Evolutionary conservation across 1,140 invertebrate species (phyloP), one percentile per base, ranked within the genome.

Genomic region (Cydia fagiglandana): DNA sequence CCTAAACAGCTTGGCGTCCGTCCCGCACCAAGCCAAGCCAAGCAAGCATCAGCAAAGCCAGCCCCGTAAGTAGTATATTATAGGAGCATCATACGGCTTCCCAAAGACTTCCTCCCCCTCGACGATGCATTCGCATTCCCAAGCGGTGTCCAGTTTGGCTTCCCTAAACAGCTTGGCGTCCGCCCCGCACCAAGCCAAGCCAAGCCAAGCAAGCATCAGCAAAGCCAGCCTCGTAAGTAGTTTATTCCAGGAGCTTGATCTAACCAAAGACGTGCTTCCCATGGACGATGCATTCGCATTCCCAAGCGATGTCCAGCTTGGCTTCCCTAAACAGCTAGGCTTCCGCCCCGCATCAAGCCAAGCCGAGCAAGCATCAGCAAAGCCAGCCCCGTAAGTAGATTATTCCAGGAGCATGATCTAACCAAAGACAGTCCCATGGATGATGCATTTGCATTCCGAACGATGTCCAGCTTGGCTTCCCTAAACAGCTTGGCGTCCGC

Each of bases 51-150:
- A 81, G 38, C 79, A 80, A 9, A 78, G 79, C 34, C 10, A 73
- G 38, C 81, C 79, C 7, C 79, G 82, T 12, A 83, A 87, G 15
- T 84, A n/a, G 15, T 4, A 13, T 47, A 13, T 47, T 47, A 6
- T 13, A 12, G 84, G n/a, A 86, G 88, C 91, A 79, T 89, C 86
- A n/a, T 93, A 93, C 77, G 91, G 90, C 5, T 88, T 93, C 78
- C 93, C 93, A 30, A 93, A 93, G 82, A 93, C 93, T 0, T 93
- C 92, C 0, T 93, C 93, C 2, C 93, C 93, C 0, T 93, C 92
- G 0, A 86, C 88, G 28, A 91, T 91, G 82, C 88, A 90, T 47
- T 86, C 87, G 0, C 87, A 87, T 2, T 88, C 89, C 0, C 66
- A 56, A 5, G 68, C 75, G 88, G 68, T 93, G 30, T 91, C 91